Percentiles rank a stretch among this genome's conserved stretches.
phyloP scores from a whole-genome alignment of 2,888 invertebrate species.

The Drosophila ustulata region DNA sequence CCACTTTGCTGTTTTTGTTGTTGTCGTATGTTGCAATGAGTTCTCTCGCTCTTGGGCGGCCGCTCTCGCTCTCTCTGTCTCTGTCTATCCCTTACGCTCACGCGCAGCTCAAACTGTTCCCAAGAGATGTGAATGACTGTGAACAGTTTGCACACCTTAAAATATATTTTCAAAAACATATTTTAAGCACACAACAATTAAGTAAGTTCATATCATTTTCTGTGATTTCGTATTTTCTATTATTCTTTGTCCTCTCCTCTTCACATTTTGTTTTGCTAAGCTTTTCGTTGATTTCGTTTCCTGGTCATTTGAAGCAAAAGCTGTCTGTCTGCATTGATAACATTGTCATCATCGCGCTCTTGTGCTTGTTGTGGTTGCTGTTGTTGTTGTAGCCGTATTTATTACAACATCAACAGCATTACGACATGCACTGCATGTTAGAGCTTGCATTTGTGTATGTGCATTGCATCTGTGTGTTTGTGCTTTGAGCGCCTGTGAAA shows the following conservation, averaged over 20 bases:
- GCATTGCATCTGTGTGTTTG: conserved; percentile 35
- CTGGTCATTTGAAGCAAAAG: conserved; percentile 61
- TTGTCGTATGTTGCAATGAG: conserved; percentile 65
- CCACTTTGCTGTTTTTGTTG: conserved; percentile 45
- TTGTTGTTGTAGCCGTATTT: conserved; percentile 55
- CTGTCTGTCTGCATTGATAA: conserved; percentile 61
- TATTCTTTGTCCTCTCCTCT: conserved; percentile 35
- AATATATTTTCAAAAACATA: conserved; percentile 25
- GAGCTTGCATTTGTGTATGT: conserved; percentile 53
- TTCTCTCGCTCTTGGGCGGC: conserved; percentile 40
- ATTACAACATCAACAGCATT: conserved; percentile 79
- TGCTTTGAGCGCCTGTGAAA: conserved; percentile 43
- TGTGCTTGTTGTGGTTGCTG: conserved; percentile 7
- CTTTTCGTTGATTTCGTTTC: conserved; percentile 62
- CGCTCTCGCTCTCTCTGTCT: conserved; percentile 32
- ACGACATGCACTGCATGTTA: conserved; percentile 72
- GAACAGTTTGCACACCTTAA: conserved; percentile 58
- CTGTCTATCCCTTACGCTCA: conserved; percentile 36
- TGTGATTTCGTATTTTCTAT: conserved; percentile 31
- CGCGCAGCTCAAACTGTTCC: conserved; percentile 64
- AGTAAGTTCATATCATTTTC: conserved; percentile 40
- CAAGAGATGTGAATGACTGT: conserved; percentile 43
- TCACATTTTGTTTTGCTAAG: conserved; percentile 70
- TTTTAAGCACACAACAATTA: conserved; percentile 54
- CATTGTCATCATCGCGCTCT: conserved; percentile 33